phyloP scores from a whole-genome alignment of 2,888 invertebrate species.

The Lampropteryx suffumata region DNA sequence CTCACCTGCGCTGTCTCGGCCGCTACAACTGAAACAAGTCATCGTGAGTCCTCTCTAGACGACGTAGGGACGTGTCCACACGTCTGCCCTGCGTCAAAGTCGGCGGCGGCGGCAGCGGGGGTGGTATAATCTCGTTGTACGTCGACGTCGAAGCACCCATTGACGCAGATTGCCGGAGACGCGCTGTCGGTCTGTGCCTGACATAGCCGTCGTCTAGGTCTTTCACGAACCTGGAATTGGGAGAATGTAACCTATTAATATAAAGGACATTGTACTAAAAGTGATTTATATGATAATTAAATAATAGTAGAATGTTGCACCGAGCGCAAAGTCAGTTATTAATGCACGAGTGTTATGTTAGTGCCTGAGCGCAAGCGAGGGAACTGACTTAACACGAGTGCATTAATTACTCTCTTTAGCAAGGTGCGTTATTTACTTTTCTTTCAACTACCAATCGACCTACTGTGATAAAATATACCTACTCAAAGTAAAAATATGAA shows the following conservation, averaged over 20 bases:
- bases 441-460: too few relatives aligned
- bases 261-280: too few relatives aligned
- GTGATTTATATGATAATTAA: too few relatives aligned
- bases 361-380: too few relatives aligned
- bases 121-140: conserved; percentile 75
- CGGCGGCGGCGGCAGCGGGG: conserved; percentile 83
- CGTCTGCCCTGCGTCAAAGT: conserved; percentile 91
- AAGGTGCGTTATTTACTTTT: too few relatives aligned
- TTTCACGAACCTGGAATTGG: conserved; percentile 76
- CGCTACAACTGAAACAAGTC: conserved; percentile 96
- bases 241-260: background rate
- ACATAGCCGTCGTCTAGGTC: conserved; percentile 81
- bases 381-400: too few relatives aligned
- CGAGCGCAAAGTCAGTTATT: too few relatives aligned
- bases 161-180: conserved; percentile 82
- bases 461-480: too few relatives aligned
- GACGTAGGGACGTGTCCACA: conserved; percentile 90
- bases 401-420: too few relatives aligned
- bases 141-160: conserved; percentile 72
- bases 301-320: too few relatives aligned
- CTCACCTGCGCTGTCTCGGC: conserved; percentile 74
- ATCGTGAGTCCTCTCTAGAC: conserved; percentile 92
- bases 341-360: too few relatives aligned
- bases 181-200: conserved; percentile 78
- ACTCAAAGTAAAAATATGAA: too few relatives aligned